Evolutionary conservation across 2,797 vertebrate genomes (phyloP).

Genomic region (Micropoecilia bifurca): DNA sequence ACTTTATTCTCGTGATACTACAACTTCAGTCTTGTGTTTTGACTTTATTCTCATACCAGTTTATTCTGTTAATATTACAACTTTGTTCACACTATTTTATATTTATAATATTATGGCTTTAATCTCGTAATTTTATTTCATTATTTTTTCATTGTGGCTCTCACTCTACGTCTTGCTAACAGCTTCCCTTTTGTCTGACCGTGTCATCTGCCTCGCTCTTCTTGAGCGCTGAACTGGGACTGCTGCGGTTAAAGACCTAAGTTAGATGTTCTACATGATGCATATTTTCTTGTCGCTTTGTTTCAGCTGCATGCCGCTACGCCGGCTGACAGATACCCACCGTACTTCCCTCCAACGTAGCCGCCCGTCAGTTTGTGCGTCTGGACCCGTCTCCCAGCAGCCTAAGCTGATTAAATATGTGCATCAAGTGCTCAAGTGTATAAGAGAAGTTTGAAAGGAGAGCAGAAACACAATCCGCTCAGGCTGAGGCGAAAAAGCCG

Average conservation of each 20-base stretch:
- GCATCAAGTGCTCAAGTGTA: constrained; percentile 52
- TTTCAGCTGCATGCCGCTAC: constrained; percentile 11
- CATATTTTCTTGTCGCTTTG: not conserved
- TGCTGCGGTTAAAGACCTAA: not conserved
- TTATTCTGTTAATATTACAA: too few species aligned
- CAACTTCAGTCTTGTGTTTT: too few species aligned
- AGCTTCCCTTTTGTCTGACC: too few species aligned
- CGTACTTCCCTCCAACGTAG: constrained; percentile 8
- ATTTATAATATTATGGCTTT: too few species aligned
- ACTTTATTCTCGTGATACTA: too few species aligned
- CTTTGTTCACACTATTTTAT: too few species aligned
- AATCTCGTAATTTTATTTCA: too few species aligned
- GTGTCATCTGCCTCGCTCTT: too few species aligned
- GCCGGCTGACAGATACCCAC: constrained; percentile 14
- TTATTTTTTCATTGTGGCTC: too few species aligned
- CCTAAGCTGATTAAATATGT: constrained; percentile 66
- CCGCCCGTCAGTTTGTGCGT: constrained; percentile 30
- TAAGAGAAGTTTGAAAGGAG: constrained; percentile 46
- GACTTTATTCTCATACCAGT: too few species aligned
- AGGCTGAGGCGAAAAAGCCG: constrained; percentile 66
- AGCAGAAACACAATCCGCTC: constrained; percentile 68
- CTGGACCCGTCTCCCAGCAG: constrained; percentile 53
- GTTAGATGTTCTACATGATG: not conserved
- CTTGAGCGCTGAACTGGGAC: too few species aligned
- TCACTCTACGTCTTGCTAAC: too few species aligned